Conservation (phyloP, 2,113 vertebrate genomes). For the Plectropomus leopardus region DNA sequence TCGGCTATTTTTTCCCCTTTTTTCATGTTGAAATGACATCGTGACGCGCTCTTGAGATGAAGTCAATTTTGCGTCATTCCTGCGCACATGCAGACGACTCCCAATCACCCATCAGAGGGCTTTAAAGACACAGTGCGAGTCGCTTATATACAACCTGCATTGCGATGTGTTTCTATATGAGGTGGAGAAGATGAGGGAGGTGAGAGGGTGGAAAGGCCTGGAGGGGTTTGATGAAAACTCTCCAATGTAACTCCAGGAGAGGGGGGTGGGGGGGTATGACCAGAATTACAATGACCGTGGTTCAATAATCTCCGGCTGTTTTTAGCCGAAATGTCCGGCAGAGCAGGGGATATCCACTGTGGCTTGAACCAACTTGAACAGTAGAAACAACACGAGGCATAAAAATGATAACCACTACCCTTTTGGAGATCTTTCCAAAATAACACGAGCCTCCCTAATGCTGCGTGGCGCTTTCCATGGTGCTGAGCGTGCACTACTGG, state of each 20-base stretch:
- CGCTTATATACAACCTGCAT: constrained; percentile 70
- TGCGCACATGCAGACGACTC: constrained; percentile 85
- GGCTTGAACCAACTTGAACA: constrained; percentile 2
- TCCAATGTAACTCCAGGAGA: constrained; percentile 70
- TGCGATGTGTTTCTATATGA: constrained; percentile 71
- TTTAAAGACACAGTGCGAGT: constrained; percentile 82
- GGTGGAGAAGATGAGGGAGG: constrained; percentile 36
- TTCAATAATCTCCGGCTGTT: constrained; percentile 20
- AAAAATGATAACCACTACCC: neutral
- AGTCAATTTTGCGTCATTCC: constrained; percentile 87
- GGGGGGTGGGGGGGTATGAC: constrained; percentile 24
- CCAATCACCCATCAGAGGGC: constrained; percentile 72
- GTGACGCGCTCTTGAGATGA: constrained; percentile 84
- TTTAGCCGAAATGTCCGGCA: constrained; percentile 17
- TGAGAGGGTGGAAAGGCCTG: constrained; percentile 57
- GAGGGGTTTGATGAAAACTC: constrained; percentile 68
- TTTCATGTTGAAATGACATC: constrained; percentile 75
- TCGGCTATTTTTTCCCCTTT: constrained; percentile 37
- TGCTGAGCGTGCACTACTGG: constrained; percentile 50
- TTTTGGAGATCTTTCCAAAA: neutral
- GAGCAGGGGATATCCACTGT: neutral
- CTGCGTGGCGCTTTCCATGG: constrained; percentile 66
- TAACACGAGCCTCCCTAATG: neutral
- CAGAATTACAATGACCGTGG: constrained; percentile 64
- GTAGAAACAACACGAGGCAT: neutral